Evolutionary conservation across 2,888 invertebrate genomes (phyloP).

Genomic region (Miltochrista miniata): DNA sequence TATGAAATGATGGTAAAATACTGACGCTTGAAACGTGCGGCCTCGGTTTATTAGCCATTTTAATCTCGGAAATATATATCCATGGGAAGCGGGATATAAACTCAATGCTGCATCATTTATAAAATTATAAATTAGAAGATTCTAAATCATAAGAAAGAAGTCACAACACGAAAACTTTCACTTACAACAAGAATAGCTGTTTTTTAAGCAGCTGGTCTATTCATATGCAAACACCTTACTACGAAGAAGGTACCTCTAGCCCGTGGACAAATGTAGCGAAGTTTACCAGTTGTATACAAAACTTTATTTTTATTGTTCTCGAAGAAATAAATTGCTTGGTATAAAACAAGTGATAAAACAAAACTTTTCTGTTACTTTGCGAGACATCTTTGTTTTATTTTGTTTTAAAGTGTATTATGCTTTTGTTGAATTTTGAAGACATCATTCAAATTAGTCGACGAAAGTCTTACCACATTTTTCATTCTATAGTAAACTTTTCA

Average conservation of each 20-base stretch:
- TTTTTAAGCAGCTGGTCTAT: slow-evolving; percentile 26
- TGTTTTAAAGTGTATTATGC: slow-evolving; percentile 12
- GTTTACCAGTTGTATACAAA: slow-evolving; percentile 32
- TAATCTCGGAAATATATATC: no score
- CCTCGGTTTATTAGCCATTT: no score
- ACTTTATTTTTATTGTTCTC: slow-evolving; percentile 44
- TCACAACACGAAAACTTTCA: slow-evolving; percentile 16
- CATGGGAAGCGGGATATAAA: no score
- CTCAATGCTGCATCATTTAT: no score
- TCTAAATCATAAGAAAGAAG: no score
- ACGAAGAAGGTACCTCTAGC: slow-evolving; percentile 13
- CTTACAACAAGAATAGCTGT: slow-evolving; percentile 11
- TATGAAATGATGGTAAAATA: no score
- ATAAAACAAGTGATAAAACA: slow-evolving; percentile 33
- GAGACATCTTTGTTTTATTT: slow-evolving; percentile 17
- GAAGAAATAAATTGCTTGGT: slow-evolving; percentile 36
- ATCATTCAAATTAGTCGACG: no score
- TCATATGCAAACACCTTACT: slow-evolving; percentile 41
- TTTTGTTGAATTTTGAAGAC: not conserved
- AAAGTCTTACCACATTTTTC: no score
- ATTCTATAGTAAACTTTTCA: no score
- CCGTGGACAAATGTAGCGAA: slow-evolving; percentile 19
- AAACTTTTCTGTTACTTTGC: slow-evolving; percentile 26
- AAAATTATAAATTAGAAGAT: not conserved
- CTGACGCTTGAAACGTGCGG: no score